A percentile compares a stretch with the other conserved stretches of the same genome.
These are phyloP conservation scores for Lasioglossum zephyrum DNA, from an alignment of 2,888 invertebrate genomes.

Conservation along the genomic window DNA sequence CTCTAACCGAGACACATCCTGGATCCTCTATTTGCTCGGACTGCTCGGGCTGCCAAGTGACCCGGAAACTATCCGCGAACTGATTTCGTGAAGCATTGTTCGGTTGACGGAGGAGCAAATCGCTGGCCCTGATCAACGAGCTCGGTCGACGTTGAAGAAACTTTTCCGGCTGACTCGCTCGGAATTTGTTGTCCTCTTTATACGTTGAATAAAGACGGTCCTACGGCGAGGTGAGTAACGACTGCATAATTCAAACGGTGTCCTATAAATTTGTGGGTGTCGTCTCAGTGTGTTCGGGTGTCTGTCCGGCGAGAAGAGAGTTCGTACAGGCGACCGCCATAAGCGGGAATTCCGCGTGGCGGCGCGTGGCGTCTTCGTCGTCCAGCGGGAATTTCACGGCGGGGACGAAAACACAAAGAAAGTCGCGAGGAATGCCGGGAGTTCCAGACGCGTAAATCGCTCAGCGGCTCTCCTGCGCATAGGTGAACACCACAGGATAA, in stretches of 20 bases:
- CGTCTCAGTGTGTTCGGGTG: slow-evolving; percentile 2
- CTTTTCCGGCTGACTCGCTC: no score
- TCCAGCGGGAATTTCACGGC: slow-evolving; percentile 45
- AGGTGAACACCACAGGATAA: slow-evolving; percentile 68
- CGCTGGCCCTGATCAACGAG: no score
- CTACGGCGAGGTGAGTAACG: background rate
- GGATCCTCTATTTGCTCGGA: no score
- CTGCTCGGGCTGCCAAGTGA: no score
- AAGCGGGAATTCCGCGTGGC: slow-evolving; percentile 55
- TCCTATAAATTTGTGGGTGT: slow-evolving; percentile 44
- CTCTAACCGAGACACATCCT: no score
- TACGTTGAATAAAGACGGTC: no score
- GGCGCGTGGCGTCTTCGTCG: slow-evolving; percentile 36
- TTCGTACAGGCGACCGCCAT: slow-evolving; percentile 45
- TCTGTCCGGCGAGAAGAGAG: slow-evolving; percentile 31
- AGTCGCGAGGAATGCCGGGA: slow-evolving; percentile 72
- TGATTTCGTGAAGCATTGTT: no score
- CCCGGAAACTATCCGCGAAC: no score
- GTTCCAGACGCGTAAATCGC: slow-evolving; percentile 81
- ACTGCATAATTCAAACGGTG: slow-evolving; percentile 45
- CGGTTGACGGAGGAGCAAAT: no score
- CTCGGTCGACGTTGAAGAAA: no score
- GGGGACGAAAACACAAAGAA: slow-evolving; percentile 69
- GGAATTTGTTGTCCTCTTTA: no score
- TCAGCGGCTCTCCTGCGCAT: slow-evolving; percentile 72